Conservation (phyloP, 2,797 vertebrate genomes). For the Moxostoma hubbsi region DNA sequence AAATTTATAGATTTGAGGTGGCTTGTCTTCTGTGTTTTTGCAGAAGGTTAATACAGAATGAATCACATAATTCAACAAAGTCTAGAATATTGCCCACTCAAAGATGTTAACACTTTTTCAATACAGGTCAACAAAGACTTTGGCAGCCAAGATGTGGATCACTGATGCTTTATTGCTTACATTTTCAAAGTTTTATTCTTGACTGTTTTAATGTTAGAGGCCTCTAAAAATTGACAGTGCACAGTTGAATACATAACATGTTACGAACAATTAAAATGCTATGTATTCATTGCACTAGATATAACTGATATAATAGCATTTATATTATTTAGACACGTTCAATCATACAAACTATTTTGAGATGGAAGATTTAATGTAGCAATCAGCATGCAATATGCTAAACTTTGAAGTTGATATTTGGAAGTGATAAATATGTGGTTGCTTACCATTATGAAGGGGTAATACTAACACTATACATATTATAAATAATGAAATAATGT, state of each 20-base stretch:
- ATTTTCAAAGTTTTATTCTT: constrained; percentile 10
- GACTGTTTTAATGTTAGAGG: not conserved
- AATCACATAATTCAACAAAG: constrained; percentile 20
- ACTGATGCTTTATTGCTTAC: not conserved
- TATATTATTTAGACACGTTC: not conserved
- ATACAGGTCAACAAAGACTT: constrained; percentile 28
- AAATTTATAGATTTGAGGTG: constrained; percentile 32
- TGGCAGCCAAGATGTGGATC: not conserved
- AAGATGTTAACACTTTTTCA: not conserved
- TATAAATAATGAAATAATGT: not conserved
- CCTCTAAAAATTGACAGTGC: too few species aligned
- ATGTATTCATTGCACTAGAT: not conserved
- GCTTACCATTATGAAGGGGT: not conserved
- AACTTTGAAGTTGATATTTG: not conserved
- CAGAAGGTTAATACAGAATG: constrained; percentile 5
- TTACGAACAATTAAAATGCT: not conserved
- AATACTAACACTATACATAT: not conserved
- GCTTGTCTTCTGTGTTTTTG: constrained; percentile 9
- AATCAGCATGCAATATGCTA: not conserved
- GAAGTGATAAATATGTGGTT: not conserved
- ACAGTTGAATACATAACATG: not conserved
- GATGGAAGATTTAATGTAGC: not conserved
- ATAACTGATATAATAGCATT: not conserved
- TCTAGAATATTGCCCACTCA: not conserved
- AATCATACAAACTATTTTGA: not conserved